Evolutionary conservation across 2,888 invertebrate genomes (phyloP).

Genomic region (Hoplodrina ambigua): DNA sequence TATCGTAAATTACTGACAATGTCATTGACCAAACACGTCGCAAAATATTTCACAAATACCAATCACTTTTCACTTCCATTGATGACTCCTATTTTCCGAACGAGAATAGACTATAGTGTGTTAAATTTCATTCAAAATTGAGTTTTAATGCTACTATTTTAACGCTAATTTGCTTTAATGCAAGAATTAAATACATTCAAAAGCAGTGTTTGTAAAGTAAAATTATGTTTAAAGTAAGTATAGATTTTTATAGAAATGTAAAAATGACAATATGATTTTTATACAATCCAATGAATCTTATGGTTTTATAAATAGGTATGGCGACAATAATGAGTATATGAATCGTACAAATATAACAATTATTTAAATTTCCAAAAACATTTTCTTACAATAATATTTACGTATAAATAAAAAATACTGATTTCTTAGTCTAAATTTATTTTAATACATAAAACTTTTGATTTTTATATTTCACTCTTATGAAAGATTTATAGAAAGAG

Average conservation of each 20-base stretch:
- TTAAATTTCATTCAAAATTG: neutral
- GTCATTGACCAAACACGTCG: too few species aligned
- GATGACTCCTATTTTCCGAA: too few species aligned
- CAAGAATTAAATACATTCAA: slow-evolving; percentile 1
- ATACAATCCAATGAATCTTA: neutral
- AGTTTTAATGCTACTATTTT: neutral
- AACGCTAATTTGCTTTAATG: neutral
- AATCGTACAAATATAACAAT: slow-evolving; percentile 9
- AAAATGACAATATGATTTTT: neutral
- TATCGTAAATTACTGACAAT: too few species aligned
- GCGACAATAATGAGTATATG: slow-evolving; percentile 15
- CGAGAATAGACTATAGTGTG: neutral
- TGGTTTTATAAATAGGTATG: slow-evolving; percentile 28
- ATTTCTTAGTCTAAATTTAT: slow-evolving; percentile 30
- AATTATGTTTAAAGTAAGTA: neutral
- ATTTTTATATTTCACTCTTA: neutral
- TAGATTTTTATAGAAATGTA: neutral
- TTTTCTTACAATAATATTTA: slow-evolving; percentile 16
- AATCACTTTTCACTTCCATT: too few species aligned
- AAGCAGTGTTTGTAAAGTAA: neutral
- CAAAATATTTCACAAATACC: too few species aligned
- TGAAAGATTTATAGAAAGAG: neutral
- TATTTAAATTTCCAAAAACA: slow-evolving; percentile 2
- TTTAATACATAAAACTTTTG: slow-evolving; percentile 14
- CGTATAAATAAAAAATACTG: slow-evolving; percentile 53